Conservation (phyloP, 2,888 invertebrate species). For the Eristalinus sepulchralis region DNA sequence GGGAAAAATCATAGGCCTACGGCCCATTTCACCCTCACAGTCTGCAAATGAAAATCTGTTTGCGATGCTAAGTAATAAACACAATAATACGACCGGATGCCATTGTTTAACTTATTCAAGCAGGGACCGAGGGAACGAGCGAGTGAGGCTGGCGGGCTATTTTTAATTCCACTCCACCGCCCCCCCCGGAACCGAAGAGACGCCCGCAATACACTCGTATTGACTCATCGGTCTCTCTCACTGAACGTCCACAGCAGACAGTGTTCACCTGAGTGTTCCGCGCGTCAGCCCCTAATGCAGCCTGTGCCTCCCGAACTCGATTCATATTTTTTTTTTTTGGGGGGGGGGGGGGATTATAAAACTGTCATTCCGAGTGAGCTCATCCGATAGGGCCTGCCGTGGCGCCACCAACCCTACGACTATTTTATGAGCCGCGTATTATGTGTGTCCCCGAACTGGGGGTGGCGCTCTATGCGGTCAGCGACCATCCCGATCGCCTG, state of each 20-base stretch:
- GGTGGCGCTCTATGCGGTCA: slow-evolving; percentile 37
- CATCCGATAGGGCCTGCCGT: slow-evolving; percentile 25
- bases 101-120: slow-evolving; percentile 68
- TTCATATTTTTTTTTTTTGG: slow-evolving; percentile 29
- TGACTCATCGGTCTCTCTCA: neutral
- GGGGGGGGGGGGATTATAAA: slow-evolving; percentile 39
- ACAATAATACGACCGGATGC: slow-evolving; percentile 69
- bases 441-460: slow-evolving; percentile 40
- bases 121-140: slow-evolving; percentile 27
- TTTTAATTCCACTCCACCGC: slow-evolving; percentile 52
- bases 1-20: slow-evolving; percentile 24
- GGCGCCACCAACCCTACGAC: neutral
- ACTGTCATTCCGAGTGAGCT: slow-evolving; percentile 51
- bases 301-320: neutral
- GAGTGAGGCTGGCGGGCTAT: slow-evolving; percentile 40
- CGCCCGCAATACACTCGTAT: slow-evolving; percentile 11
- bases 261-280: neutral
- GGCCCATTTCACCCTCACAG: slow-evolving; percentile 45
- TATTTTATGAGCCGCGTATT: slow-evolving; percentile 44
- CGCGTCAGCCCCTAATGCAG: slow-evolving; percentile 21
- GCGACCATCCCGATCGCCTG: neutral
- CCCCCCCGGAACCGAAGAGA: neutral
- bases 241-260: neutral
- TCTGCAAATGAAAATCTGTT: slow-evolving; percentile 57
- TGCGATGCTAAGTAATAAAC: slow-evolving; percentile 70